Evolutionary conservation across 1,140 invertebrate species (phyloP).

Genomic region (Drosophila aff.): DNA sequence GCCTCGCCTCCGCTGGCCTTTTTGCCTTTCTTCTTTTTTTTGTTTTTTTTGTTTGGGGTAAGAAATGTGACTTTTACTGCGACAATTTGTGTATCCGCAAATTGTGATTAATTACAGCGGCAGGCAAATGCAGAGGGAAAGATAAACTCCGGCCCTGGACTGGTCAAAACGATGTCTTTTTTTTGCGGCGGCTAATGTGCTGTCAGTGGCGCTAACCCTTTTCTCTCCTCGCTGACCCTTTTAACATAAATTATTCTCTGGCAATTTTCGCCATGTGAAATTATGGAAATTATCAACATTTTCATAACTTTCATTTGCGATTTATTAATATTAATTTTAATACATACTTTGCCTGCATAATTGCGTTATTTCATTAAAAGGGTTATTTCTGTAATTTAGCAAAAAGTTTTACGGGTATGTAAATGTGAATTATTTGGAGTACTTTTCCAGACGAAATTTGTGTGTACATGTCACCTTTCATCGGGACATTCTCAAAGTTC

Average conservation of each 20-base stretch:
- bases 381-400: constrained; percentile 29
- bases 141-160: constrained; percentile 29
- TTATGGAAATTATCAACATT: constrained; percentile 32
- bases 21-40: not conserved
- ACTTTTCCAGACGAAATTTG: constrained; percentile 2
- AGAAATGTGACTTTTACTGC: constrained; percentile 72
- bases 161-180: constrained; percentile 37
- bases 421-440: constrained; percentile 15
- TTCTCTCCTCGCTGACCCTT: constrained; percentile 27
- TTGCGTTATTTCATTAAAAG: constrained; percentile 28
- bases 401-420: constrained; percentile 7
- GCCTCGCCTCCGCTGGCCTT: constrained; percentile 12
- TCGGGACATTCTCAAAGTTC: constrained; percentile 27
- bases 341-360: constrained; percentile 32
- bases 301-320: constrained; percentile 44
- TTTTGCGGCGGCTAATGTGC: constrained; percentile 42
- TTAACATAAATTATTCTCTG: constrained; percentile 42
- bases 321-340: constrained; percentile 53
- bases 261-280: constrained; percentile 23
- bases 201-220: constrained; percentile 18
- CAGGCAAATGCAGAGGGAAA: constrained; percentile 12
- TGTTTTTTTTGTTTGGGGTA: constrained; percentile 12
- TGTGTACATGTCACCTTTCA: constrained; percentile 32
- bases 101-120: constrained; percentile 65
- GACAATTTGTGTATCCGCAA: constrained; percentile 72